Conservation (phyloP, 2,113 vertebrate genomes). For the Lipophrys pholis region DNA sequence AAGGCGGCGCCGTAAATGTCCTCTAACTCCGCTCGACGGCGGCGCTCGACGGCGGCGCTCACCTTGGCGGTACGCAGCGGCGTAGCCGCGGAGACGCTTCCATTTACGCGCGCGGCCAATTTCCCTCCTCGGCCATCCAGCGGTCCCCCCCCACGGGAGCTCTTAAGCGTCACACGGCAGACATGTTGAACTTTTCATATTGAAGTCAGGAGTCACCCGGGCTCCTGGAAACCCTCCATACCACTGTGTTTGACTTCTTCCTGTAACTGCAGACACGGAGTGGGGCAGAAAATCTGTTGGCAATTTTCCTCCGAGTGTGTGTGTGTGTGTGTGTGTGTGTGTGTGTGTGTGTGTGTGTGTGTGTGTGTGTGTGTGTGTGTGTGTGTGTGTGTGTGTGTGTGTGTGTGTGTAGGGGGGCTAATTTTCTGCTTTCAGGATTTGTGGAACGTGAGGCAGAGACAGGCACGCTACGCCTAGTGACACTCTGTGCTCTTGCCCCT, state of each 20-base stretch:
- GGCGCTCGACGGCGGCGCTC: no score
- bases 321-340: slow-evolving; percentile 17
- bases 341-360: slow-evolving; percentile 23
- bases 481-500: slow-evolving; percentile 21
- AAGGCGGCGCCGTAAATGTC: no score
- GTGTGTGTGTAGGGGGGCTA: slow-evolving; percentile 22
- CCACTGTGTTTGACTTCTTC: background rate
- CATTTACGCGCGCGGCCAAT: no score
- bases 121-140: no score
- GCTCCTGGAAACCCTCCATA: background rate
- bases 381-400: slow-evolving; percentile 25
- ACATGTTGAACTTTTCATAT: no score
- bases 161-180: no score
- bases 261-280: slow-evolving; percentile 25
- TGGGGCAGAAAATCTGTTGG: slow-evolving; percentile 52
- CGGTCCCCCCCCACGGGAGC: no score
- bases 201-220: background rate
- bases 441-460: slow-evolving; percentile 47
- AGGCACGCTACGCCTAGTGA: slow-evolving; percentile 43
- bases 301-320: slow-evolving; percentile 56
- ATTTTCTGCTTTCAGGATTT: slow-evolving; percentile 54
- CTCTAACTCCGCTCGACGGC: no score
- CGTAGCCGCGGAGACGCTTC: no score
- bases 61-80: no score
- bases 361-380: slow-evolving; percentile 9